phyloP scores from a whole-genome alignment of 2,113 vertebrate genomes.

The Gnathonemus longibarbis region DNA sequence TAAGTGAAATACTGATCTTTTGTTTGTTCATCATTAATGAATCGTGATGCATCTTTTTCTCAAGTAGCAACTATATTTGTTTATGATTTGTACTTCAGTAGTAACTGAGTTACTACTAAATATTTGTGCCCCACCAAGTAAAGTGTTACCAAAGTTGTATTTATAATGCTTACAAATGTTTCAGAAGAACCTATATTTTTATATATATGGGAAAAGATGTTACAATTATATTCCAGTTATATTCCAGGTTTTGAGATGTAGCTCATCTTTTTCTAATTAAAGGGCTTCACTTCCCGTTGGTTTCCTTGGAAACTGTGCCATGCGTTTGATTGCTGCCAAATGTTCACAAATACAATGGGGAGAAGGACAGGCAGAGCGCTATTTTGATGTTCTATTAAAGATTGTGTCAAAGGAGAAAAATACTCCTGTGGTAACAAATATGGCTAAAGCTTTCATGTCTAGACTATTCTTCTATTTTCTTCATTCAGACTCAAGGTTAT shows the following conservation, averaged over 20 bases:
- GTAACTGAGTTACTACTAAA: no score
- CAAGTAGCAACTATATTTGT: no score
- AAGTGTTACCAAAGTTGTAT: background rate
- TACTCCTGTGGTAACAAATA: background rate
- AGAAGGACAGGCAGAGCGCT: background rate
- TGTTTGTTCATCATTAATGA: no score
- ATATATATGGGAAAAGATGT: background rate
- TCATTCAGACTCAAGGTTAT: background rate
- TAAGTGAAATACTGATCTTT: no score
- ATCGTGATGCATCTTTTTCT: no score
- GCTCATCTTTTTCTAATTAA: background rate
- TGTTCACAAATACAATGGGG: background rate
- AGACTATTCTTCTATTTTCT: background rate
- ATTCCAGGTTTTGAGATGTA: background rate
- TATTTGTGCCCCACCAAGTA: no score
- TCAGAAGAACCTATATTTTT: background rate
- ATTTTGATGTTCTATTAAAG: background rate
- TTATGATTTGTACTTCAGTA: no score
- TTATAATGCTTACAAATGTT: background rate
- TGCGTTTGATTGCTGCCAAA: background rate
- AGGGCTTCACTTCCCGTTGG: background rate
- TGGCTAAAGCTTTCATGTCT: background rate
- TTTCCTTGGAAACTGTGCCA: background rate
- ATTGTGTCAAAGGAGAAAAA: background rate
- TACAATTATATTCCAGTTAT: background rate